phyloP scores from a whole-genome alignment of 2,888 invertebrate genomes.

The Ethmia dodecea region DNA sequence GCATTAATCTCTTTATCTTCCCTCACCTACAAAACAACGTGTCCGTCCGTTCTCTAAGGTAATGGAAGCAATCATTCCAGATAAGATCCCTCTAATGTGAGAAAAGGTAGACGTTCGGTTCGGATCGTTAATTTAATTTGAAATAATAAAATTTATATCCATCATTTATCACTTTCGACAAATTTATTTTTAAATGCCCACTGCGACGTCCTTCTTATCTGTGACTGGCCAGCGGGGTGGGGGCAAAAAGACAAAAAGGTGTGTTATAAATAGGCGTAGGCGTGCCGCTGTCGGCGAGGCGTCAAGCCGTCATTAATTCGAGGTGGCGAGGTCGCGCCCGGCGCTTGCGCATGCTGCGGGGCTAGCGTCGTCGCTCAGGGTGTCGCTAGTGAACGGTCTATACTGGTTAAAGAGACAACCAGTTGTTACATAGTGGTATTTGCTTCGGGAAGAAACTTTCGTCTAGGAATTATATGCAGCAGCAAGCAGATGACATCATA shows the following conservation, averaged over 20 bases:
- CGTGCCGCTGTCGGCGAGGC: conserved; percentile 51
- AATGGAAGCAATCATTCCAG: conserved; percentile 76
- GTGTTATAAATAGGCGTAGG: conserved; percentile 57
- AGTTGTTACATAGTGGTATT: too few relatives aligned
- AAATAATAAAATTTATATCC: conserved; percentile 76
- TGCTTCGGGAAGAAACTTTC: too few relatives aligned
- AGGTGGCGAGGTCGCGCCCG: conserved; percentile 5
- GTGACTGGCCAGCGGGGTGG: conserved; percentile 48
- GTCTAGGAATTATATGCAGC: too few relatives aligned
- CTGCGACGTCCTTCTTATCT: conserved; percentile 65
- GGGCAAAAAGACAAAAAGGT: conserved; percentile 50
- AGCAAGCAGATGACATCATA: too few relatives aligned
- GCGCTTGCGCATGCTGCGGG: not conserved
- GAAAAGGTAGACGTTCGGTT: conserved; percentile 69
- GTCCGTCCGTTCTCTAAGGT: conserved; percentile 63
- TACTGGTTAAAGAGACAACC: too few relatives aligned
- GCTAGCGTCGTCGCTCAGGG: not conserved
- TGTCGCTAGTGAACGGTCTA: too few relatives aligned
- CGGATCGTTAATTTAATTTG: conserved; percentile 75
- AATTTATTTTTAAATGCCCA: conserved; percentile 76
- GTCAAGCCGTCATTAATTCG: conserved; percentile 45
- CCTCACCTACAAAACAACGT: conserved; percentile 68
- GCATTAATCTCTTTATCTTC: conserved; percentile 75
- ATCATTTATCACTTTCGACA: conserved; percentile 77
- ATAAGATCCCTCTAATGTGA: conserved; percentile 76